Evolutionary conservation across 2,888 invertebrate species (phyloP), one percentile per base, ranked within the genome.

Genomic region (Hypomecis punctinalis): DNA sequence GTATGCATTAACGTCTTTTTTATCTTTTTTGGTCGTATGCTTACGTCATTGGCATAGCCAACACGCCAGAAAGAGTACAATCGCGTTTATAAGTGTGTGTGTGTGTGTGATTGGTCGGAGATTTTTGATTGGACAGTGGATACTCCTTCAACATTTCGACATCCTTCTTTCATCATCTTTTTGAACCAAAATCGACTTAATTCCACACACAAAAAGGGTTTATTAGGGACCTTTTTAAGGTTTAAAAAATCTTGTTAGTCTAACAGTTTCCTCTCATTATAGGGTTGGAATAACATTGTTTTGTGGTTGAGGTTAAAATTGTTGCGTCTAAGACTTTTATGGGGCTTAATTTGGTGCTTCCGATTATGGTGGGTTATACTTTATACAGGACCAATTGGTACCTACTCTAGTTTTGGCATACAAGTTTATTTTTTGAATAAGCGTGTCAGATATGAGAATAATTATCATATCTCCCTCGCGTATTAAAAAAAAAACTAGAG

Each of bases 181-280:
- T 61, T 53, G 53, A 66, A 64, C 56, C 54, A 69, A 69, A 63
- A 61, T 67, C n/a, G 49, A 59, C 63, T 36, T 45, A 51, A 55
- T 55, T 49, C 11, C 43, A 33, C 6, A 55, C 33, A 39, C 9
- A 33, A 53, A 53, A 52, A 45, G 40, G 63, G 10, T 54, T 48
- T 39, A 49, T 37, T 13, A 23, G 13, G 33, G 11, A 10, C 0
- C 5, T 42, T 48, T 58, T 53, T 46, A 57, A 46, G 80, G 76
- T 81, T 84, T 84, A 84, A 90, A 88, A 88, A 89, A 86, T 81
- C 91, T 91, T 87, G 91, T 91, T 91, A 90, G 86, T 86, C 77
- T 85, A 89, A 88, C 88, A 83, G 86, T 86, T 85, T 85, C 86
- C 85, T 79, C 80, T 88, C 83, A 88, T 89, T 89, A 88, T 73